Evolutionary conservation across 2,113 vertebrate genomes (phyloP).

Genomic region (Grantiella picta): DNA sequence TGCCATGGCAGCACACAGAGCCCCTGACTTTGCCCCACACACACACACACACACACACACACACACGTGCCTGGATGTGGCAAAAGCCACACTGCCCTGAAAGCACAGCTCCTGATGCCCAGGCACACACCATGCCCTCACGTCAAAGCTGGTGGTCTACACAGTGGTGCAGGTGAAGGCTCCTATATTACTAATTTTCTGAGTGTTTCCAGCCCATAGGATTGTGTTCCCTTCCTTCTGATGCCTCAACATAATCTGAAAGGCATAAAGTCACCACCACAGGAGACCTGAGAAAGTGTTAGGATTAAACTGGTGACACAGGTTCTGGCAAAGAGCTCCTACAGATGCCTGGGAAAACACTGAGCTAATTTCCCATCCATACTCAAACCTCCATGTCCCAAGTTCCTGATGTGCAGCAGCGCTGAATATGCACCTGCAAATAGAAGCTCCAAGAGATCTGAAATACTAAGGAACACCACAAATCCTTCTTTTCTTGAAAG

Average conservation of each 20-base stretch:
- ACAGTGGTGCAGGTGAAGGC: neutral
- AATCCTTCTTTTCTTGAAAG: neutral
- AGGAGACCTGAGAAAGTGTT: neutral
- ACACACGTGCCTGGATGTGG: fast-evolving
- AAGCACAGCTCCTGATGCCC: neutral
- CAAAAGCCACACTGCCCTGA: fast-evolving
- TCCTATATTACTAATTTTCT: neutral
- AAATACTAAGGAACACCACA: neutral
- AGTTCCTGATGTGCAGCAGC: neutral
- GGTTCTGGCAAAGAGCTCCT: neutral
- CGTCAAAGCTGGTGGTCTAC: fast-evolving
- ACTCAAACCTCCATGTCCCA: neutral
- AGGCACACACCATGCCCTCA: neutral
- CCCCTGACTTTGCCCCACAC: neutral
- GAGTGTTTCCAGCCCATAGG: neutral
- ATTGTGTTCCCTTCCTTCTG: neutral
- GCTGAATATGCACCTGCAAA: neutral
- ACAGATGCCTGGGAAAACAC: neutral
- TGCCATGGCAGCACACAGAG: fast-evolving
- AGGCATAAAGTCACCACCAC: neutral
- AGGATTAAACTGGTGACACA: neutral
- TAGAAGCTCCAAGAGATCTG: neutral
- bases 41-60: fast-evolving
- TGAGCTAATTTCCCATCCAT: neutral
- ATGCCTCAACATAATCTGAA: neutral